Evolutionary conservation across 2,797 vertebrate species (phyloP), one percentile per base, ranked within the genome.

Genomic region (Poeciliopsis turneri): DNA sequence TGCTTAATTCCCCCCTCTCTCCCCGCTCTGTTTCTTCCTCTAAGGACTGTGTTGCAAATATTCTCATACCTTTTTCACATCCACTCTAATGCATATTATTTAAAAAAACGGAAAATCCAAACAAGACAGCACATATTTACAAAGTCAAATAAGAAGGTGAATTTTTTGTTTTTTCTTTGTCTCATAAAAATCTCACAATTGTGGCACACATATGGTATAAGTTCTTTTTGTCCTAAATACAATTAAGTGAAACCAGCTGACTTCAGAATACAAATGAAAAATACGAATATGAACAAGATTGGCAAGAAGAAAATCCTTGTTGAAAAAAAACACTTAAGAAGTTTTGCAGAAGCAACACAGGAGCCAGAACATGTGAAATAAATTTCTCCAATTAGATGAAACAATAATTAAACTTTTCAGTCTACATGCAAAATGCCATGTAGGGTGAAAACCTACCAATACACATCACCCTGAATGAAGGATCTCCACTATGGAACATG

Each of bases 1-100:
- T 16, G 23, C 82, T 86, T 47, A 74, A 76, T 79, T 23, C 13
- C 45, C 2, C 47, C 0, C 30, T 39, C 33, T 59, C 39, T 39
- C 3, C 45, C 11, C 47, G 0, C 30, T 39, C 33, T 55, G 3
- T 47, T 11, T 66, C 33, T 81, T 61, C 3, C 30, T 68, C 49
- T 45, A 55, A 11, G 6, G 11, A 4, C n/a, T 46, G n/a, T 8
- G 1, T n/a, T 69, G 39, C 1, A 43, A 28, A 28, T 70, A 12
- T 70, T 23, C 39, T 45, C 23, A 69, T 25, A 41, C 11, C 5
- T 23, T 11, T 43, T 45, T n/a, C 2, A 70, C 39, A 70, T 43
- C 13, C 45, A 69, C 23, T 25, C 25, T 20, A n/a, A 12, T 5
- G 23, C 1, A 13, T 43, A 6, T 39, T 39, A 39, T 39, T 66